Conservation (phyloP, 2,113 vertebrate species). For the Salvelinus namaycush region DNA sequence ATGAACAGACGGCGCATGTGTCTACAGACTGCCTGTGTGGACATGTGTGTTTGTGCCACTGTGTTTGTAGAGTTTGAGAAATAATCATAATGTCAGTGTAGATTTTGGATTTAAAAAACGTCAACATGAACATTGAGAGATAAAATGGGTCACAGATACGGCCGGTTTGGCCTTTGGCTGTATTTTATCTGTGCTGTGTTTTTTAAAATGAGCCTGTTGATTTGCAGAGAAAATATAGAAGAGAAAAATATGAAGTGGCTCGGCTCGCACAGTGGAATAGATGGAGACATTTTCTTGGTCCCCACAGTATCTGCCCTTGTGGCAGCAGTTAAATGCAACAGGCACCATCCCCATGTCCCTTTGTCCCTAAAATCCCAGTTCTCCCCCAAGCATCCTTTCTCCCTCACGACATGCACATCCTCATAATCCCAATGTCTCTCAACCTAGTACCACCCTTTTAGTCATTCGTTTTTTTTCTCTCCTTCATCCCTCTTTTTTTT, state of each 20-base stretch:
- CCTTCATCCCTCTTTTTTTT: constrained; percentile 7
- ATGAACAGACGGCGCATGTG: constrained; percentile 47
- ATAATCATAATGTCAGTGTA: not conserved
- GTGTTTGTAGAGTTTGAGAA: not conserved
- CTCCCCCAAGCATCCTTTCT: constrained; percentile 20
- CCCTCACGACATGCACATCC: not conserved
- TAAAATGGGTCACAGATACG: too few relatives aligned
- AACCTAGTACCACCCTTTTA: constrained; percentile 63
- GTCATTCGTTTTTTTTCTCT: constrained; percentile 35
- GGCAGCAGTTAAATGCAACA: constrained; percentile 63
- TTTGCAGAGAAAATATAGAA: not conserved
- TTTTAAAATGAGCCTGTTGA: not conserved
- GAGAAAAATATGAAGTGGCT: not conserved
- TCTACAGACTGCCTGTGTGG: constrained; percentile 11
- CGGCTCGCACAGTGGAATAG: not conserved
- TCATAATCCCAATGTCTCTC: constrained; percentile 53
- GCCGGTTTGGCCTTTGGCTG: too few relatives aligned
- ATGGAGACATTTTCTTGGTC: not conserved
- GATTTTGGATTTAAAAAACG: not conserved
- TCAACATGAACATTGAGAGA: not conserved
- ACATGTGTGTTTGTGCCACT: not conserved
- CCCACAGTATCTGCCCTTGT: constrained; percentile 55
- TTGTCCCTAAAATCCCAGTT: constrained; percentile 12
- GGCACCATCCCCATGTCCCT: constrained; percentile 60
- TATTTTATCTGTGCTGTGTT: not conserved